Evolutionary conservation across 2,113 vertebrate genomes (phyloP), one percentile per base, ranked within the genome.

Genomic region (Cettia cetti): DNA sequence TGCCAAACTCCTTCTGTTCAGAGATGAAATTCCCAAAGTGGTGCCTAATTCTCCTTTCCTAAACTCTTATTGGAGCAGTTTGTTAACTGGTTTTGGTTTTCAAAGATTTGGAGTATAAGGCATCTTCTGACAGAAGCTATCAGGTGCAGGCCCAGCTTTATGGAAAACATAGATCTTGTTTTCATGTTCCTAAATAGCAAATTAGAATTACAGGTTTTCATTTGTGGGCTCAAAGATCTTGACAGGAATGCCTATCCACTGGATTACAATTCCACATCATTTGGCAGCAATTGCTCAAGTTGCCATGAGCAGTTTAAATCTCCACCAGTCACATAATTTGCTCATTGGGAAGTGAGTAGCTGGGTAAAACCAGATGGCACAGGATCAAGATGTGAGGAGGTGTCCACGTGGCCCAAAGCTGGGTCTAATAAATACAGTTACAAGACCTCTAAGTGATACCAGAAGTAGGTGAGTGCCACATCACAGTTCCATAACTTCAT

Each of bases 231-330:
- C 64, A 66, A 75, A 91, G 60, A 75, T 78, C 80, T 82, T 53
- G 64, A 86, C n/a, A 81, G 86, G 81, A 92, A 94, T 79, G 44
- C 40, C 28, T 82, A 20, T 64, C 53, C 35, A 19, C 40, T 66
- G 45, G 45, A 79, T 91, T 82, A 75, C 47, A 91, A 78, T 60
- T 91, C 81, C 74, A 87, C 50, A 72, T 84, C 28, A 69, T 75
- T 94, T 91, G 61, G 84, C 86, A 95, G 65, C 31, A 86, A 69
- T 82, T 61, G 33, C 77, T 72, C 35, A 68, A 84, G 30, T 72
- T 86, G 80, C 86, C 91, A 76, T 3, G n/a, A 95, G 53, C 54
- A 89, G 44, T 97, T 94, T 68, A 94, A 75, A 86, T 69, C 61
- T 89, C n/a, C 40, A 78, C 44, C 26, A 91, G 77, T 86, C 77